A percentile compares a stretch with the other conserved stretches of the same genome.
These are phyloP conservation scores for Actenoides lindsayi DNA, from an alignment of 2,113 vertebrate genomes.

Conservation along the genomic window DNA sequence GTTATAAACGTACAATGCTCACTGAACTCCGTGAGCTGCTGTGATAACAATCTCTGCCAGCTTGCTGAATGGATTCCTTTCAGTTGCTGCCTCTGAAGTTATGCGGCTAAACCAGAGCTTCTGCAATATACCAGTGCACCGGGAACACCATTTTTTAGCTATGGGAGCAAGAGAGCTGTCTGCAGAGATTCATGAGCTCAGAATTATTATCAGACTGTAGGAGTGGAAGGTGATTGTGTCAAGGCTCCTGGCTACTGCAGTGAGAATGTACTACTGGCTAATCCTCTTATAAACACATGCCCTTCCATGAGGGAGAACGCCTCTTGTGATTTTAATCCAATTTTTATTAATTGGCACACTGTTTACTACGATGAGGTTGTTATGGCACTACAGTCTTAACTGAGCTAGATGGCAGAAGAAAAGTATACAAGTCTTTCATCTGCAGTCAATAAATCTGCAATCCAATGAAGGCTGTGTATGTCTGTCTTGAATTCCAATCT, in stretches of 20 bases:
- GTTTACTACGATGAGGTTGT: not conserved
- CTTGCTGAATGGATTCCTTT: constrained; percentile 60
- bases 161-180: not conserved
- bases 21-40: constrained; percentile 37
- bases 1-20: constrained; percentile 34
- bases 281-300: not conserved
- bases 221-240: not conserved
- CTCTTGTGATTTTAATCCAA: not conserved
- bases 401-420: not conserved
- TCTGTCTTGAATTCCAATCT: not conserved
- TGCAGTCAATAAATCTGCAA: not conserved
- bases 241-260: not conserved
- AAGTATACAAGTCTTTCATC: not conserved
- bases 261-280: not conserved
- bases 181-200: constrained; percentile 1
- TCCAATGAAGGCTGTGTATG: not conserved
- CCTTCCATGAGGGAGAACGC: not conserved
- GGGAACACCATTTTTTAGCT: not conserved
- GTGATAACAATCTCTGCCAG: constrained; percentile 55
- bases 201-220: not conserved
- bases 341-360: not conserved
- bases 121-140: not conserved
- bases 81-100: constrained; percentile 40
- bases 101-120: not conserved
- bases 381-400: not conserved